These are phyloP conservation scores for Gasterosteus nipponicus DNA, from an alignment of 2,113 vertebrate genomes.

Conservation along the genomic window DNA sequence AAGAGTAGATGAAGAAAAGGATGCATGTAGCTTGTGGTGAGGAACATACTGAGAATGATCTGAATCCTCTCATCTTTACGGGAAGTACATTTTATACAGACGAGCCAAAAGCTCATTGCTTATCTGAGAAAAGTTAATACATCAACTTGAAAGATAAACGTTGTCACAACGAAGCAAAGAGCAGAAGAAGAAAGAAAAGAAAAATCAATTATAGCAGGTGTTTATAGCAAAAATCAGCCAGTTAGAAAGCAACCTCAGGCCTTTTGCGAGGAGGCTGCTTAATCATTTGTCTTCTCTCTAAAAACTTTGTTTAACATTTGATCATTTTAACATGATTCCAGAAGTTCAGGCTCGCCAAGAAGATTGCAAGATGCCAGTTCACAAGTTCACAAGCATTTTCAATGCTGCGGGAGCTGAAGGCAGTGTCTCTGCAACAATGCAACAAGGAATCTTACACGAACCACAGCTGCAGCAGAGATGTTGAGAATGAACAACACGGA, in stretches of 20 bases:
- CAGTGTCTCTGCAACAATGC: conserved; percentile 37
- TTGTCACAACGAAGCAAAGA: background rate
- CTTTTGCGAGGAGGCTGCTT: background rate
- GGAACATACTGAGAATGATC: background rate
- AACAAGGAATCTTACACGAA: conserved; percentile 46
- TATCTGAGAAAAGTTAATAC: background rate
- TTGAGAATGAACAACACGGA: conserved; percentile 26
- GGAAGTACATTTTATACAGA: background rate
- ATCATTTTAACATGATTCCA: conserved; percentile 5
- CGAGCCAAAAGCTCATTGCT: background rate
- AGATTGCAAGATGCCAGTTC: conserved; percentile 34
- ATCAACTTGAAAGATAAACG: background rate
- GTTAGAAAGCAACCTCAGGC: conserved; percentile 6
- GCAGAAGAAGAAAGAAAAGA: background rate
- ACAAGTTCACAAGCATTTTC: conserved; percentile 31
- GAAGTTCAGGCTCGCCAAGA: conserved; percentile 28
- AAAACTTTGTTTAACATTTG: conserved; percentile 12
- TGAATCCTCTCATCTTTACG: background rate
- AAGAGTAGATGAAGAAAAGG: background rate
- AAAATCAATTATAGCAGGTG: background rate
- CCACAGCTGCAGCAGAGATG: conserved; percentile 30
- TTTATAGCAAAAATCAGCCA: background rate
- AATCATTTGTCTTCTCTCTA: conserved; percentile 14
- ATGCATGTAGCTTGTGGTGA: background rate
- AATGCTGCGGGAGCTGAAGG: conserved; percentile 42